phyloP scores from a whole-genome alignment of 1,140 invertebrate genomes.

The Diorhabda carinulata region DNA sequence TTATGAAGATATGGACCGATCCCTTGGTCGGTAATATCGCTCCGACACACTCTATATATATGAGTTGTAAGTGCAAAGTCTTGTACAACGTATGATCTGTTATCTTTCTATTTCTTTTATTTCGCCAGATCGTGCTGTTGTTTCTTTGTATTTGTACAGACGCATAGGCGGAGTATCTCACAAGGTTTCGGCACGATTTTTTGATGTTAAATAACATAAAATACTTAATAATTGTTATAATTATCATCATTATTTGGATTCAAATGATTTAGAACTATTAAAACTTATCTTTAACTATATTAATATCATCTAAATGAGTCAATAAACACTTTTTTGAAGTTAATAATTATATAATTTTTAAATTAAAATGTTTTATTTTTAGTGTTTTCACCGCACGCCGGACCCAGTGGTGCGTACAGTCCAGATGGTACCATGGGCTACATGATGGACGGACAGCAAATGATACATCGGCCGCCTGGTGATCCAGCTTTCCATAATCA shows the following conservation, averaged over 20 bases:
- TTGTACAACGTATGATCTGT: constrained; percentile 36
- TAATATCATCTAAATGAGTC: too few relatives aligned
- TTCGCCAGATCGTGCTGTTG: constrained; percentile 14
- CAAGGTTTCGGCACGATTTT: too few relatives aligned
- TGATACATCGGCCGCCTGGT: constrained; percentile 91
- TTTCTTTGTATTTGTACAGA: background rate
- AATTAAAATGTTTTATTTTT: constrained; percentile 35
- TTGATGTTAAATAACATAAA: too few relatives aligned
- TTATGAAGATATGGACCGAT: constrained; percentile 39
- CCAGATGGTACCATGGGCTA: constrained; percentile 92
- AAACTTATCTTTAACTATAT: too few relatives aligned
- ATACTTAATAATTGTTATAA: too few relatives aligned
- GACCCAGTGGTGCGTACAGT: constrained; percentile 90
- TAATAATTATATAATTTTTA: too few relatives aligned
- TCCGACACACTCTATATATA: constrained; percentile 22
- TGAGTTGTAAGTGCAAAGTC: constrained; percentile 47
- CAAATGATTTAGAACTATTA: too few relatives aligned
- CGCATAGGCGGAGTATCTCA: background rate
- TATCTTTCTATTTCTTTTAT: constrained; percentile 20
- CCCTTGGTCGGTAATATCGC: constrained; percentile 28
- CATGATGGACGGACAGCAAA: constrained; percentile 93
- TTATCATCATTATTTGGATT: too few relatives aligned
- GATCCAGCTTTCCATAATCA: constrained; percentile 87
- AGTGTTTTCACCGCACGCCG: constrained; percentile 86
- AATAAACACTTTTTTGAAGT: too few relatives aligned